Evolutionary conservation across 2,797 vertebrate species (phyloP).

Genomic region (Myiotriccus ornatus): DNA sequence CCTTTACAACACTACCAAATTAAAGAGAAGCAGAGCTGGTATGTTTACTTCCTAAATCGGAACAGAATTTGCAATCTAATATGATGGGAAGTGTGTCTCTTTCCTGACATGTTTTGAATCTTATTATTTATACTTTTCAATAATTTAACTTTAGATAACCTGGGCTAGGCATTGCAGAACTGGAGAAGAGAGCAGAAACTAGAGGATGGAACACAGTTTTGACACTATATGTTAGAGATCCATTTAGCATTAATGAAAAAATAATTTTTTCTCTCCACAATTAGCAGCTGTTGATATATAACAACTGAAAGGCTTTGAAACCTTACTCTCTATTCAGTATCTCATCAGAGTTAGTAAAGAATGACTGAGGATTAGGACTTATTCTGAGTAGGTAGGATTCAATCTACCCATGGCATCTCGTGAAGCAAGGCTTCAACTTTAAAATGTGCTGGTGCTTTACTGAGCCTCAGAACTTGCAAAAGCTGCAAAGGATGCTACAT

Average conservation of each 20-base stretch:
- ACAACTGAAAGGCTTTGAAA: background rate
- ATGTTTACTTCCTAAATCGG: background rate
- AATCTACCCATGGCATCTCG: background rate
- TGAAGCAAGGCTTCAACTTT: background rate
- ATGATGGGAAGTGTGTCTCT: background rate
- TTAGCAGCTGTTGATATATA: background rate
- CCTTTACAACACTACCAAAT: background rate
- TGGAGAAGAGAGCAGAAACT: background rate
- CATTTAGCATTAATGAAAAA: background rate
- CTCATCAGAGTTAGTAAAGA: background rate
- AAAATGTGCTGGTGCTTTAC: background rate
- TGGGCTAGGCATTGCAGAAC: background rate
- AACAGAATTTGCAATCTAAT: background rate
- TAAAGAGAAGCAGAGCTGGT: background rate
- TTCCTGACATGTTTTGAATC: background rate
- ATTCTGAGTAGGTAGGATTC: background rate
- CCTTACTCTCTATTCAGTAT: background rate
- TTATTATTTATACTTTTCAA: background rate
- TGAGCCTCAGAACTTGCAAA: background rate
- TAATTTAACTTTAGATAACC: background rate
- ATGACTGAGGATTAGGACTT: background rate
- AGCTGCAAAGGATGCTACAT: background rate
- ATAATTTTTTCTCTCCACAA: background rate
- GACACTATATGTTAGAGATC: background rate
- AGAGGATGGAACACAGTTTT: background rate